phyloP scores from a whole-genome alignment of 2,888 invertebrate species.

The Atrina japonica region DNA sequence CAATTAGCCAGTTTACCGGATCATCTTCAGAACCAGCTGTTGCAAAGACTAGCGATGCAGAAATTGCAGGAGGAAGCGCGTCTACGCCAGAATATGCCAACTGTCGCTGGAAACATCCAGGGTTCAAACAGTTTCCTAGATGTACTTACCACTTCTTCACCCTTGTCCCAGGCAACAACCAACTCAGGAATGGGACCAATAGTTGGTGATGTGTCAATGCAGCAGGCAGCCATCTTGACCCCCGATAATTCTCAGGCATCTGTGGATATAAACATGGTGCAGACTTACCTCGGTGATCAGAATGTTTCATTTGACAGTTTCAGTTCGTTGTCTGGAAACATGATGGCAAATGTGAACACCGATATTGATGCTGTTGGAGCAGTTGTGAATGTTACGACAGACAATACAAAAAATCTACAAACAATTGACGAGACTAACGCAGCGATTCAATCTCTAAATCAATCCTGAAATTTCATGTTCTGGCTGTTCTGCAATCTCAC shows the following conservation, averaged over 20 bases:
- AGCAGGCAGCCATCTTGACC: slow-evolving; percentile 41
- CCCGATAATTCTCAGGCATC: slow-evolving; percentile 48
- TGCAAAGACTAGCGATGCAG: slow-evolving; percentile 29
- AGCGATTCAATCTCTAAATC: slow-evolving; percentile 55
- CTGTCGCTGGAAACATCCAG: slow-evolving; percentile 16
- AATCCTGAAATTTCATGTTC: too few relatives aligned
- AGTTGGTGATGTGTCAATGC: slow-evolving; percentile 19
- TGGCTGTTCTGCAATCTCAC: too few relatives aligned
- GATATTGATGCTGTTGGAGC: slow-evolving; percentile 43
- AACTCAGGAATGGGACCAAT: slow-evolving; percentile 7
- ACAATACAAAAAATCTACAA: slow-evolving; percentile 23
- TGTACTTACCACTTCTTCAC: not conserved
- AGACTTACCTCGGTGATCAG: slow-evolving; percentile 50
- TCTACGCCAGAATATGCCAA: slow-evolving; percentile 11
- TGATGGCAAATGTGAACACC: slow-evolving; percentile 54
- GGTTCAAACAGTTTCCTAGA: slow-evolving; percentile 7
- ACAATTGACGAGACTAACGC: slow-evolving; percentile 43
- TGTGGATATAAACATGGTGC: slow-evolving; percentile 49
- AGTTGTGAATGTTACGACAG: slow-evolving; percentile 56
- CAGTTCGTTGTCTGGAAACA: slow-evolving; percentile 50
- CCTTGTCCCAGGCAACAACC: slow-evolving; percentile 11
- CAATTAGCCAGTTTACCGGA: slow-evolving; percentile 37
- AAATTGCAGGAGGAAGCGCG: slow-evolving; percentile 34
- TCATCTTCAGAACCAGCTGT: slow-evolving; percentile 27
- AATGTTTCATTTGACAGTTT: slow-evolving; percentile 58